Conservation (phyloP, 1,140 invertebrate genomes). For the Idris sp. region DNA sequence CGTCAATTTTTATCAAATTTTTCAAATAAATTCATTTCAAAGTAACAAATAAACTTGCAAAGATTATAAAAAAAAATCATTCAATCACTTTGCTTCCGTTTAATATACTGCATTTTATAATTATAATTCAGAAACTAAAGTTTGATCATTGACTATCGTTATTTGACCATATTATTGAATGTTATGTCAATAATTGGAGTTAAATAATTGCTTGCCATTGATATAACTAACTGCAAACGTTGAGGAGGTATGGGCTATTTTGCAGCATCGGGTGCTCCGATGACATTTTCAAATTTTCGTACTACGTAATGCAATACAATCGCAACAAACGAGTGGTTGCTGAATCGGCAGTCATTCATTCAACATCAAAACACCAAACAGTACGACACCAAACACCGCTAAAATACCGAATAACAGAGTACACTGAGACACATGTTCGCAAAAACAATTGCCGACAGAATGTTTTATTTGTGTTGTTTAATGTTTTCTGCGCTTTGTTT, state of each 20-base stretch:
- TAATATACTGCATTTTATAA: too few relatives aligned
- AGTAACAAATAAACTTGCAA: slow-evolving; percentile 38
- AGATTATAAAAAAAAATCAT: slow-evolving; percentile 33
- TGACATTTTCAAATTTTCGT: slow-evolving; percentile 68
- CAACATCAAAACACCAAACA: slow-evolving; percentile 77
- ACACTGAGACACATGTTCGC: slow-evolving; percentile 51
- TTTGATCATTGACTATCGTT: slow-evolving; percentile 27
- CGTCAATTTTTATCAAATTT: slow-evolving; percentile 58
- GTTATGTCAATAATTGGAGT: slow-evolving; percentile 36
- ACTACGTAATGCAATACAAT: slow-evolving; percentile 65
- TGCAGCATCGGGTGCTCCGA: slow-evolving; percentile 42
- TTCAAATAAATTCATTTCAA: slow-evolving; percentile 46
- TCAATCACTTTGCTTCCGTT: slow-evolving; percentile 28
- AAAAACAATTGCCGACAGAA: slow-evolving; percentile 52
- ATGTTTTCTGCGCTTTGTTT: slow-evolving; percentile 57
- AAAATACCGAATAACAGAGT: slow-evolving; percentile 65
- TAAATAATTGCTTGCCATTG: slow-evolving; percentile 46
- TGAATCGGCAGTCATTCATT: slow-evolving; percentile 77
- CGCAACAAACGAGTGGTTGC: slow-evolving; percentile 73
- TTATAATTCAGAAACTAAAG: too few relatives aligned
- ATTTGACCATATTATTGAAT: slow-evolving; percentile 28
- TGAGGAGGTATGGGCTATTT: slow-evolving; percentile 48
- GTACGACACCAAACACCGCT: slow-evolving; percentile 71
- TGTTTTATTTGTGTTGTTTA: slow-evolving; percentile 52
- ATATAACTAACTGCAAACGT: slow-evolving; percentile 56